Evolutionary conservation across 2,113 vertebrate genomes (phyloP), one percentile per base, ranked within the genome.

Genomic region (Melozone crissalis): DNA sequence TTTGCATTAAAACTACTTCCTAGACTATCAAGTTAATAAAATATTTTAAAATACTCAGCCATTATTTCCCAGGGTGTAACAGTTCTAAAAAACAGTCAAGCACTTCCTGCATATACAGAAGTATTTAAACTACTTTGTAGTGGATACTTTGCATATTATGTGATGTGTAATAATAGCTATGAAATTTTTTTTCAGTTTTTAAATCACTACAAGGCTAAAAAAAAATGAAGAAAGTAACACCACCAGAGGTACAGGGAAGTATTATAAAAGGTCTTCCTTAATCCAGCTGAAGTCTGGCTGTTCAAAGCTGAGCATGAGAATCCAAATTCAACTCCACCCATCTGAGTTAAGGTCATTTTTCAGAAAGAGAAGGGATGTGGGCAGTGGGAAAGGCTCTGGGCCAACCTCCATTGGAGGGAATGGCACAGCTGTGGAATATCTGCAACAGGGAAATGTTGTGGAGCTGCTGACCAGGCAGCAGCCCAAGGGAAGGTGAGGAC

Each of bases 321-420:
- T 63, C 21, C 33, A 71, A 62, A 83, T 78, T 73, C 76, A 76
- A 43, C 31, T 27, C n/a, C 33, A 12, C 3, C 2, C 1, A 0
- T 28, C 37, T 35, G n/a, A 79, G 44, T 44, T 65, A 35, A 62
- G 59, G 44, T 55, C 6, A 82, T 37, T 87, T 87, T 79, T 79
- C 26, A 65, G 44, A 33, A 67, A 23, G 23, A 71, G 57, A 57
- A 51, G 54, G 22, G 23, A 55, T 37, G 15, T 9, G 9, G 12
- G 31, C 43, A 1, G 0, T 6, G 21, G 41, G 35, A 59, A 54
- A 75, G n/a, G 66, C 5, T 22, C 33, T 49, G 41, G 28, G 24
- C 7, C 33, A 26, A 7, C 19, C 33, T 72, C 15, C 14, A 1
- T 3, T 4, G 15, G 30, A 71, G 35, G 1, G 0, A 57, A 20